A percentile compares a stretch with the other conserved stretches of the same genome.
These are phyloP conservation scores for Muricea muricata DNA, from an alignment of 92 coral and sea anemone species.

Conservation along the genomic window DNA sequence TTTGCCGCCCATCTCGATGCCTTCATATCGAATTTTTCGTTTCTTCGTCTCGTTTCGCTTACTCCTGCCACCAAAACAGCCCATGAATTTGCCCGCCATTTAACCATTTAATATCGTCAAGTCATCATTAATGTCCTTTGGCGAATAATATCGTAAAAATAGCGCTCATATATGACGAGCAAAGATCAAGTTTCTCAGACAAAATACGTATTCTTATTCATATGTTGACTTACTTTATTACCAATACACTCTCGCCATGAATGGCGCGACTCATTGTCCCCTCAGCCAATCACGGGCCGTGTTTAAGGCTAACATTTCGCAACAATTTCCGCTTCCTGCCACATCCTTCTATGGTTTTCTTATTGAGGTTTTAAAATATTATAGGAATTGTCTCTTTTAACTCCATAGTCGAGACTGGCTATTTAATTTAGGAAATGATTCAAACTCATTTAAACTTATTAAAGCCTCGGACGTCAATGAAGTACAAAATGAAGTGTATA, in stretches of 20 bases:
- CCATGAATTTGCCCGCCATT: constrained; percentile 89
- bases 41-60: constrained; percentile 60
- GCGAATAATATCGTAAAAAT: constrained; percentile 13
- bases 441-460: background rate
- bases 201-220: background rate
- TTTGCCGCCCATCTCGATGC: constrained; percentile 78
- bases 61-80: constrained; percentile 94
- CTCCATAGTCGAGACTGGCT: background rate
- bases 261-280: constrained; percentile 46
- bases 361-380: background rate
- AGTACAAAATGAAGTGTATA: too few relatives aligned
- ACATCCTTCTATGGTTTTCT: background rate
- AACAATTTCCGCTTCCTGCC: background rate
- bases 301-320: background rate
- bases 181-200: constrained; percentile 14
- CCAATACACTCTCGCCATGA: constrained; percentile 22
- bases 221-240: background rate
- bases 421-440: background rate
- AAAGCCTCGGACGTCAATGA: too few relatives aligned
- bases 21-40: constrained; percentile 97
- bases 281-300: constrained; percentile 38
- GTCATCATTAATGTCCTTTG: constrained; percentile 62
- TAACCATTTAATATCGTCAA: constrained; percentile 46
- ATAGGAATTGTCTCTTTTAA: background rate
- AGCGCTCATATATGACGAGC: constrained; percentile 5